A percentile compares a stretch with the other conserved stretches of the same genome.
Conservation (phyloP, 2,888 invertebrate genomes). For the Ephialtes manifestator region DNA sequence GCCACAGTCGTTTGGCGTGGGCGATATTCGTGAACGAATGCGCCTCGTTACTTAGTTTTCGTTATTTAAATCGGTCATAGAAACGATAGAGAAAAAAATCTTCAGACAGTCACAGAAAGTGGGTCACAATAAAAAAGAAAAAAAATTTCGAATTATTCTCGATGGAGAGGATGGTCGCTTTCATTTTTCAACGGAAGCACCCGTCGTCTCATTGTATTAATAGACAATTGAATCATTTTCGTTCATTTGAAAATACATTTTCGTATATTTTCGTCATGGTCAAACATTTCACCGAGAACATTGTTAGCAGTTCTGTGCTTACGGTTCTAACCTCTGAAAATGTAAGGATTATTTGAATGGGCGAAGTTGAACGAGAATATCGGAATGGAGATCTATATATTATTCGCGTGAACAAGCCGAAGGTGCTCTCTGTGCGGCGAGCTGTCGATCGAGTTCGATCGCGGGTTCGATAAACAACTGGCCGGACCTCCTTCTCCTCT, state of each 20-base stretch:
- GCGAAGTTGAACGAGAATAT: not conserved
- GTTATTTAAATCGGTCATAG: constrained; percentile 52
- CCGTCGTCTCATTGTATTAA: constrained; percentile 39
- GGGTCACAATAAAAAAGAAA: constrained; percentile 41
- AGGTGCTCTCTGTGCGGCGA: constrained; percentile 7
- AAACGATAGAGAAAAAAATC: constrained; percentile 46
- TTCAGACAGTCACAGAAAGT: constrained; percentile 42
- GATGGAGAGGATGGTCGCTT: constrained; percentile 39
- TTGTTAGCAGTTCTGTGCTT: not conserved
- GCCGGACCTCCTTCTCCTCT: constrained; percentile 55
- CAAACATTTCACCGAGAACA: not conserved
- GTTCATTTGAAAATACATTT: constrained; percentile 15
- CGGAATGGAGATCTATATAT: not conserved
- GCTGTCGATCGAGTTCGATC: constrained; percentile 57
- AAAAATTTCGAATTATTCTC: not conserved
- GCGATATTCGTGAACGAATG: constrained; percentile 52
- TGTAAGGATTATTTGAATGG: constrained; percentile 11
- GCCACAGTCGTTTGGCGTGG: constrained; percentile 56
- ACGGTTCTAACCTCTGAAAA: constrained; percentile 7
- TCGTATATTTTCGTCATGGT: constrained; percentile 8
- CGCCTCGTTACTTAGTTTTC: constrained; percentile 49
- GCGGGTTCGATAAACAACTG: constrained; percentile 59
- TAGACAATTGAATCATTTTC: constrained; percentile 47
- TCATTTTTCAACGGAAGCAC: constrained; percentile 30
- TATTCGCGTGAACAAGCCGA: not conserved